Evolutionary conservation across 2,888 invertebrate species (phyloP).

Genomic region (Myopa testacea): DNA sequence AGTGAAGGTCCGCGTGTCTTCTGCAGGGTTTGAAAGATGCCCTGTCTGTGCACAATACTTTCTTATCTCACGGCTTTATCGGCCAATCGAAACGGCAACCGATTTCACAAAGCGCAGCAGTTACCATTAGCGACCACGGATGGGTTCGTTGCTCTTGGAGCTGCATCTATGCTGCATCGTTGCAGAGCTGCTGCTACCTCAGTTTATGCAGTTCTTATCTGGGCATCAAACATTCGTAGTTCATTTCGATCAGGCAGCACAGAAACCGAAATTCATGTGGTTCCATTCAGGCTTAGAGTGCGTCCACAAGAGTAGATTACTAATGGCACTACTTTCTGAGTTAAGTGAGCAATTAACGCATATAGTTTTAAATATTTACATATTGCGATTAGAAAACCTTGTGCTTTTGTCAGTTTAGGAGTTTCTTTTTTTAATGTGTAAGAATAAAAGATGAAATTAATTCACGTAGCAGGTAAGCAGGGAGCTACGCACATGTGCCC

Average conservation of each 20-base stretch:
- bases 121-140: background rate
- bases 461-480: no score
- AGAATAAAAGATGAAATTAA: no score
- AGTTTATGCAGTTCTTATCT: background rate
- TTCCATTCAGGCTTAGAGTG: background rate
- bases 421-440: no score
- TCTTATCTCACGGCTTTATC: slow-evolving; percentile 27
- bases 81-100: slow-evolving; percentile 2
- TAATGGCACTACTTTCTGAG: no score
- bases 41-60: background rate
- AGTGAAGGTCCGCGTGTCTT: no score
- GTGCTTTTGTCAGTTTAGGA: no score
- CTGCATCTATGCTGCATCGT: background rate
- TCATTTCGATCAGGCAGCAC: slow-evolving; percentile 1
- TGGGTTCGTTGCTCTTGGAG: background rate
- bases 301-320: no score
- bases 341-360: no score
- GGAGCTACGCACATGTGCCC: no score
- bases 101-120: background rate
- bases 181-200: background rate
- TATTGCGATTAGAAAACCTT: no score
- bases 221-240: background rate
- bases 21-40: no score
- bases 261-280: slow-evolving; percentile 6
- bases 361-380: no score